phyloP scores from a whole-genome alignment of 2,113 vertebrate species.

The Oryzias melastigma region DNA sequence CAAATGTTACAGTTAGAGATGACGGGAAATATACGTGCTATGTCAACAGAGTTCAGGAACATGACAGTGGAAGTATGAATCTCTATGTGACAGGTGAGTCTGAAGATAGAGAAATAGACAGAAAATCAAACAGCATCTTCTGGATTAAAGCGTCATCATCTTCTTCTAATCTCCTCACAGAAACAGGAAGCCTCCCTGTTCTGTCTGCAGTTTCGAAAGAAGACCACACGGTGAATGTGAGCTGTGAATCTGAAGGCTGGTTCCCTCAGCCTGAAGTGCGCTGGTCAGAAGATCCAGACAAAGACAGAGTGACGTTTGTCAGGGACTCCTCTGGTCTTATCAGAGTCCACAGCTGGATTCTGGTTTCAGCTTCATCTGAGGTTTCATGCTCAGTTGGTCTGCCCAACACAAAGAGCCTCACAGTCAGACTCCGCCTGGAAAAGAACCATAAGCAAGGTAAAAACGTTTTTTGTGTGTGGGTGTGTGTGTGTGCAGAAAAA shows the following conservation, averaged over 20 bases:
- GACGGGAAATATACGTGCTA: conserved; percentile 53
- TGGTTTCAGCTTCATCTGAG: conserved; percentile 13
- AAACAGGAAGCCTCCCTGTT: conserved; percentile 34
- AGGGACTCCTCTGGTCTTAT: conserved; percentile 3
- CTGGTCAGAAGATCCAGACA: conserved; percentile 32
- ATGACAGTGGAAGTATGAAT: neutral
- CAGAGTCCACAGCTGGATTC: conserved; percentile 63
- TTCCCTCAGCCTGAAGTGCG: conserved; percentile 51
- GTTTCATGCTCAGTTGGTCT: conserved; percentile 60
- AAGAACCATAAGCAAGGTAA: too few relatives aligned
- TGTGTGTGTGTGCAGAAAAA: too few relatives aligned
- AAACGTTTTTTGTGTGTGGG: too few relatives aligned
- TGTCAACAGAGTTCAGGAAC: conserved; percentile 44
- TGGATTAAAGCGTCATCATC: neutral
- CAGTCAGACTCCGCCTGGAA: conserved; percentile 19
- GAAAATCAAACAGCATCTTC: neutral
- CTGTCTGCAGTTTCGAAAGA: conserved; percentile 23
- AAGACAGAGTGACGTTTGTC: neutral
- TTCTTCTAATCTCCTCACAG: conserved; percentile 5
- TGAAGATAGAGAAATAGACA: neutral
- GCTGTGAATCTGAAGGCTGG: conserved; percentile 72
- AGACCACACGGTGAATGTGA: conserved; percentile 47
- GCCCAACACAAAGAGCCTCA: conserved; percentile 7
- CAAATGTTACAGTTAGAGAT: conserved; percentile 41
- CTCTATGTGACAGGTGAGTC: conserved; percentile 63